Evolutionary conservation across 92 coral and sea anemone genomes (phyloP).

Genomic region (Zoanthus solanderi): DNA sequence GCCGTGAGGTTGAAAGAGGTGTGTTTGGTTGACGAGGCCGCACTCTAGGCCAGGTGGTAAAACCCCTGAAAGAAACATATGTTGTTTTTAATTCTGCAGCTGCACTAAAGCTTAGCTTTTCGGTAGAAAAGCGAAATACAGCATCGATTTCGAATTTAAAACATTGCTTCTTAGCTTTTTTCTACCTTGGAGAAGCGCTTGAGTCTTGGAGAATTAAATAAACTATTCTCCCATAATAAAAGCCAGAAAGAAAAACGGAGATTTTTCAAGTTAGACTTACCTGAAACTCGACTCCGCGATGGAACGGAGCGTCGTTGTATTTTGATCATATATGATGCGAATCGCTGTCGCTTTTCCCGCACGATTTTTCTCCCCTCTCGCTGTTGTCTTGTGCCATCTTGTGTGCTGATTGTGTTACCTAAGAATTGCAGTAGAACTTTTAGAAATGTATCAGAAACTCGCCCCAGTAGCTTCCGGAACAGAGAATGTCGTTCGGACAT

Average conservation of each 20-base stretch:
- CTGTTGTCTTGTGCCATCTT: conserved; percentile 31
- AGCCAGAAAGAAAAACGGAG: conserved; percentile 71
- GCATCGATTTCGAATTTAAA: conserved; percentile 66
- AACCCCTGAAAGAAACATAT: conserved; percentile 83
- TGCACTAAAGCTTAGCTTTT: conserved; percentile 84
- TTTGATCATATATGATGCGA: conserved; percentile 97
- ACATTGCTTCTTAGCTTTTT: conserved; percentile 50
- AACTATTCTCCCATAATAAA: conserved; percentile 19
- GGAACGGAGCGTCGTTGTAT: conserved; percentile 83
- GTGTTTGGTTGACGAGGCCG: conserved; percentile 71
- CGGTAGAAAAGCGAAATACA: conserved; percentile 89
- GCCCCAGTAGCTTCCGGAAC: conserved; percentile 82
- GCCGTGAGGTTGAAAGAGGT: conserved; percentile 50
- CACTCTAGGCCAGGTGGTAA: conserved; percentile 81
- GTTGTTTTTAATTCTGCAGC: conserved; percentile 95
- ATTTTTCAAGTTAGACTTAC: conserved; percentile 77
- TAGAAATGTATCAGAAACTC: conserved; percentile 69
- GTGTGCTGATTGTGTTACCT: conserved; percentile 55
- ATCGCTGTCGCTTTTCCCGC: conserved; percentile 87
- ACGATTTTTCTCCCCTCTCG: conserved; percentile 74
- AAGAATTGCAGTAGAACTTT: conserved; percentile 49
- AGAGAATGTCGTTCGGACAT: conserved; percentile 36
- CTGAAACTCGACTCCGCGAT: conserved; percentile 85
- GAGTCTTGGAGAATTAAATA: conserved; percentile 23
- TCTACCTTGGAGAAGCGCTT: conserved; percentile 21